Conservation (phyloP, 2,113 vertebrate species). For the Oxygymnocypris stewartii region DNA sequence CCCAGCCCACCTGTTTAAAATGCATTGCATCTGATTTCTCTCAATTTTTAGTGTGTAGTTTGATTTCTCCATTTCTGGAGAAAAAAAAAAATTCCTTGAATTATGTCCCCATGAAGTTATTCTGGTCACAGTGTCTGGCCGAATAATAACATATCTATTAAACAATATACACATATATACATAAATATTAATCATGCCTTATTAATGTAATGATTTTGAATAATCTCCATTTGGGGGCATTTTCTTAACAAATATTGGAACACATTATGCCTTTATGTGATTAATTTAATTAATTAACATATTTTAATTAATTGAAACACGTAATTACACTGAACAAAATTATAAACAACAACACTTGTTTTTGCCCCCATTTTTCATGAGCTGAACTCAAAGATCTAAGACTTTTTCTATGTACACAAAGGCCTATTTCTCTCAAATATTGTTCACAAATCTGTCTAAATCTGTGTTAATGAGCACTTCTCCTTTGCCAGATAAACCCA, state of each 20-base stretch:
- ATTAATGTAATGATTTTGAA: neutral
- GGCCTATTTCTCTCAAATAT: too few relatives aligned
- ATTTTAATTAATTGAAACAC: neutral
- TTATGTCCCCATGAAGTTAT: neutral
- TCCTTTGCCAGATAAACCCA: too few relatives aligned
- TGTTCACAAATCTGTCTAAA: too few relatives aligned
- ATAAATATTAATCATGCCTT: neutral
- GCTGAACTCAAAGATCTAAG: too few relatives aligned
- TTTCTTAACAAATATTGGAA: neutral
- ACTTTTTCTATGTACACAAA: too few relatives aligned
- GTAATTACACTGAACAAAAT: too few relatives aligned
- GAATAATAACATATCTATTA: neutral
- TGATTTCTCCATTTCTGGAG: neutral
- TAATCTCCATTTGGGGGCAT: neutral
- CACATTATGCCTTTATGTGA: neutral
- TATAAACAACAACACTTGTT: too few relatives aligned
- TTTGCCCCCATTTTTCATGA: too few relatives aligned
- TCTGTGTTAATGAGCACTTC: too few relatives aligned
- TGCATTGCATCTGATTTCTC: neutral
- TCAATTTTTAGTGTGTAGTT: neutral
- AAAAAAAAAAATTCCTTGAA: neutral
- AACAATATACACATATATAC: neutral
- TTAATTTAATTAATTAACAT: neutral
- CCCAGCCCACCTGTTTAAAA: neutral
- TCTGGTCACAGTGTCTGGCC: neutral